Percentiles rank a stretch among this genome's conserved stretches.
Evolutionary conservation across 1,140 invertebrate species (phyloP).

Genomic region (Bombus polaris): DNA sequence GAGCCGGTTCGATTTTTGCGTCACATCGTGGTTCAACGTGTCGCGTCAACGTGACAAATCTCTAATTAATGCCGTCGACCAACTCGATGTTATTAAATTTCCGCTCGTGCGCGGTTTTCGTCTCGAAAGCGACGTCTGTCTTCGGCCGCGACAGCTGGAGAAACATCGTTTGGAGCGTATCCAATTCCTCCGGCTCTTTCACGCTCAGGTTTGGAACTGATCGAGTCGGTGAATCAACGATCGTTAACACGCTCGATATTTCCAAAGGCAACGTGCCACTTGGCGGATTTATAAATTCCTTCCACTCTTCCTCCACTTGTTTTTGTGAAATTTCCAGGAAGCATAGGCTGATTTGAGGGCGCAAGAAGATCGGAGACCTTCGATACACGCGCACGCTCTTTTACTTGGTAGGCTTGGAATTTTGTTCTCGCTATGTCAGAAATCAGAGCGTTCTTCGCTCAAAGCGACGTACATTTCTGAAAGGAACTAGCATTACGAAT

Average conservation of each 20-base stretch:
- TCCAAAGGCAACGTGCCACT: neutral
- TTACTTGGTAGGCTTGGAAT: no score
- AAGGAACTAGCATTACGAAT: no score
- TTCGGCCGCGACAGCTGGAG: neutral
- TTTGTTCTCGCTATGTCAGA: no score
- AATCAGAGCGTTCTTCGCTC: no score
- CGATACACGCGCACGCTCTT: no score
- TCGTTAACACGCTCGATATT: neutral
- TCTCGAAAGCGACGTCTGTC: neutral
- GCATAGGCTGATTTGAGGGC: no score
- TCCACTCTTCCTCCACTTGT: neutral
- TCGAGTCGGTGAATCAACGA: neutral
- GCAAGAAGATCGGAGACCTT: no score
- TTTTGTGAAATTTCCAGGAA: neutral
- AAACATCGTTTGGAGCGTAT: conserved; percentile 11
- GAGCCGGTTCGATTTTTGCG: neutral
- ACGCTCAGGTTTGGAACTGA: neutral
- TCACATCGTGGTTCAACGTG: neutral
- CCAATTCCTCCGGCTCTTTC: neutral
- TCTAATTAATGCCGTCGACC: conserved; percentile 27
- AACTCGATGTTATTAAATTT: conserved; percentile 29
- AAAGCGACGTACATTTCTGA: no score
- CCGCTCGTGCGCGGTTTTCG: conserved; percentile 3
- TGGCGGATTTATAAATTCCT: no score
- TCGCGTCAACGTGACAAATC: conserved; percentile 23